Base-by-base conservation (phyloP, 2,888 invertebrate genomes). In the Spicauda simplicius region DNA sequence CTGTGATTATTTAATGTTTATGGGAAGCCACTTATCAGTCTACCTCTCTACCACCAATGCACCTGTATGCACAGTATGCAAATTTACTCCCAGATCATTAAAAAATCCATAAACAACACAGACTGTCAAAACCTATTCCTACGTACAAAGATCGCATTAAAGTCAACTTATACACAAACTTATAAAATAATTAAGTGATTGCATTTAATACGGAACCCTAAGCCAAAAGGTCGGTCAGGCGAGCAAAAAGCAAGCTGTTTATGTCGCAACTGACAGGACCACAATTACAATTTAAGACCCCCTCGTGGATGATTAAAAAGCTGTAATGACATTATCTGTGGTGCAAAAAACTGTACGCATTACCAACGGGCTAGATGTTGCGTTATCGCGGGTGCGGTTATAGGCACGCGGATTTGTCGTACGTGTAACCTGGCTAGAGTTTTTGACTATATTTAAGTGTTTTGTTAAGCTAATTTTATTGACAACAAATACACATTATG, bases 261-360 rank as follows among this genome's bases (percentile, higher is more conserved):
- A 69, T 71, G 74, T 72, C 59, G 71, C 72, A 77, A 75, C 72
- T 73, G 76, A 75, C 75, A 71, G 71, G 12, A 18, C 66, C 66
- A 72, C 73, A 72, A 74, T 74, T 74, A 75, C 73, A 74, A 72
- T 74, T 72, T 74, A 55, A 73, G 77, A 85, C 79, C 87, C 88
- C 79, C 90, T 88, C 89, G 84, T 83, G 72, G 76, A 71, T 86
- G 84, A 90, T 88, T 89, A 88, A 83, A 88, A 87, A 83, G 84
- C 83, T 81, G 86, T 90, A 90, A 89, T 85, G 82, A 79, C 85
- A 87, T 88, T 86, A 88, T 81, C 76, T 73, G 70, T 67, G 71
- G 70, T 64, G 81, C 82, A 89, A 90, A 88, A n/a, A 90, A 88
- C 80, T 68, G 74, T 18, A 50, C 50, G 53, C 53, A 53, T 53